Evolutionary conservation across 2,113 vertebrate species (phyloP).

Genomic region (Peucedramus taeniatus): DNA sequence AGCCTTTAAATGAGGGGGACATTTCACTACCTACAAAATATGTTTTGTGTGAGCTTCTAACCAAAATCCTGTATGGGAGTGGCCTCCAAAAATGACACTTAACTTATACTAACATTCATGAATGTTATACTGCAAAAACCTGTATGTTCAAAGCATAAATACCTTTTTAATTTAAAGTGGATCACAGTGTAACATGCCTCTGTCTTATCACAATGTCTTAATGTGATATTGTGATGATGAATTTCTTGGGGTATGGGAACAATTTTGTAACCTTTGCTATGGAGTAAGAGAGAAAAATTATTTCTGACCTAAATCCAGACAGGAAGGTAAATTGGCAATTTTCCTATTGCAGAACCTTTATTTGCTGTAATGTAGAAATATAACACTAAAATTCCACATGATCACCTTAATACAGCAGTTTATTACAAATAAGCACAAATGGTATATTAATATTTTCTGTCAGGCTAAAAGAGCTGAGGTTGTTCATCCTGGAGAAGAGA

Average conservation of each 20-base stretch:
- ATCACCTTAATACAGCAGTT: background rate
- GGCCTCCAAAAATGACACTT: background rate
- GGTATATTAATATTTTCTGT: background rate
- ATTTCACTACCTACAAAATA: background rate
- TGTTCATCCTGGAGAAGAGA: background rate
- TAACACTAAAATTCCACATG: background rate
- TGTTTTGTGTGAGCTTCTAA: background rate
- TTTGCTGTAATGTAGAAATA: background rate
- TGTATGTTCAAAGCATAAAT: background rate
- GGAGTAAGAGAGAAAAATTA: background rate
- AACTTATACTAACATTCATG: background rate
- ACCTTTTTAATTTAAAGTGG: background rate
- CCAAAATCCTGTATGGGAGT: background rate
- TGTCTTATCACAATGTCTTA: background rate
- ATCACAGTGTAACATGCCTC: background rate
- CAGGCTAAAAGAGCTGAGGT: background rate
- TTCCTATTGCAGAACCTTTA: background rate
- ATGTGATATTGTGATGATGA: no score
- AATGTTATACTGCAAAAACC: background rate
- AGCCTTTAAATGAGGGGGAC: background rate
- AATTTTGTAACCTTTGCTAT: background rate
- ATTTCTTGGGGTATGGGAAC: background rate
- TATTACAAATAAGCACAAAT: background rate
- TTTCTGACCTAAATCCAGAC: background rate
- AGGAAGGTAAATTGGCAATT: background rate